Evolutionary conservation across 2,113 vertebrate genomes (phyloP).

Genomic region (Notechis scutatus): DNA sequence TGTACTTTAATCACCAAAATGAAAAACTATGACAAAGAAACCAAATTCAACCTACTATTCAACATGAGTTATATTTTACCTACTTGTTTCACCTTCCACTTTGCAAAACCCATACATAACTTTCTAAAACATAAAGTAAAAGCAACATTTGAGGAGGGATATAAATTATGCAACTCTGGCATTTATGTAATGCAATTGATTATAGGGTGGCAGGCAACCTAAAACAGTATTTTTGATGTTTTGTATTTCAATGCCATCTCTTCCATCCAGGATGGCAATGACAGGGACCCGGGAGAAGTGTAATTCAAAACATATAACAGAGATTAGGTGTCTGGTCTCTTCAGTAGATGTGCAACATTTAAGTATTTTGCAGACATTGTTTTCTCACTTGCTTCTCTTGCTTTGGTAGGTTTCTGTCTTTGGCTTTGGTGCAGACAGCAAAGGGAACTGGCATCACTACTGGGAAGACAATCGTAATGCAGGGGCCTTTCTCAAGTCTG

Average conservation of each 20-base stretch:
- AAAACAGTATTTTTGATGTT: not conserved
- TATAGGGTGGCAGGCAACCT: not conserved
- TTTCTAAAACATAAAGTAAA: not conserved
- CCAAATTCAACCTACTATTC: not conserved
- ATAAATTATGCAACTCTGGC: not conserved
- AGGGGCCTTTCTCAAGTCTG: conserved; percentile 72
- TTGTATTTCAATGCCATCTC: not conserved
- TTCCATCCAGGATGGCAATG: not conserved
- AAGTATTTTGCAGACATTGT: not conserved
- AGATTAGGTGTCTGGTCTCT: not conserved
- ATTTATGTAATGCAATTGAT: not conserved
- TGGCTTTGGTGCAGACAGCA: conserved; percentile 74
- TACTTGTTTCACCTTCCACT: not conserved
- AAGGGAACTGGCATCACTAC: conserved; percentile 84
- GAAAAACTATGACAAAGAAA: not conserved
- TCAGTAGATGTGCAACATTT: not conserved
- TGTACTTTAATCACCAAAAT: not conserved
- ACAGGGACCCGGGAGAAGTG: not conserved
- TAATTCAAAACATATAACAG: not conserved
- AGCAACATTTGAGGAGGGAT: not conserved
- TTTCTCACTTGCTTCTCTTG: not conserved
- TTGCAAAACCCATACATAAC: not conserved
- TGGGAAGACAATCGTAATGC: conserved; percentile 74
- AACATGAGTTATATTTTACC: not conserved
- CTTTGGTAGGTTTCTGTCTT: conserved; percentile 73